A percentile compares a stretch with the other conserved stretches of the same genome.
phyloP scores from a whole-genome alignment of 2,113 vertebrate genomes.

The Andinoacara biseriatus region DNA sequence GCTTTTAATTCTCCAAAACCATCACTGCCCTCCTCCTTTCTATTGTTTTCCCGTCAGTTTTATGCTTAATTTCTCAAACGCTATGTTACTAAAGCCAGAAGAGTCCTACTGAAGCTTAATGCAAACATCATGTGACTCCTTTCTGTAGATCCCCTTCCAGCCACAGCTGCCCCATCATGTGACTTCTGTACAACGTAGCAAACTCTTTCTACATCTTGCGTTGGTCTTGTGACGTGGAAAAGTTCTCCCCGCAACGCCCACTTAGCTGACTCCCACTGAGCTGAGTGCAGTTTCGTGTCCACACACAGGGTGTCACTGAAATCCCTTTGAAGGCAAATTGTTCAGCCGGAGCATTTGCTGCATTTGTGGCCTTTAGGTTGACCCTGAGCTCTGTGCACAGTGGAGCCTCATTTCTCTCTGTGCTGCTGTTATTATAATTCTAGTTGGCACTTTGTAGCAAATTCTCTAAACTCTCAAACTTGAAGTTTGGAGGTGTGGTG shows the following conservation, averaged over 20 bases:
- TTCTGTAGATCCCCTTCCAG: neutral
- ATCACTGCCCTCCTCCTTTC: neutral
- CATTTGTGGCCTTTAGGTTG: neutral
- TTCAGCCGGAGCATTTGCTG: neutral
- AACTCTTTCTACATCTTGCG: neutral
- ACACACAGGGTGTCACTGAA: conserved; percentile 52
- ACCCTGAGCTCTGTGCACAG: neutral
- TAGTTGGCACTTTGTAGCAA: neutral
- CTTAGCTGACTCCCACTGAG: neutral
- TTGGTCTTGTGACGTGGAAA: neutral
- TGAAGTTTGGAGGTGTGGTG: neutral
- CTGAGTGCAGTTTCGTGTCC: conserved; percentile 18
- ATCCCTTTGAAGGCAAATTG: neutral
- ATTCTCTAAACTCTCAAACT: neutral
- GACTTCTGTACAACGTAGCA: neutral
- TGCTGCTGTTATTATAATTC: neutral
- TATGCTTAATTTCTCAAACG: neutral
- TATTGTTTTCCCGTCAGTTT: neutral
- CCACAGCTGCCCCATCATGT: neutral
- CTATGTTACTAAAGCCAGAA: too few species aligned
- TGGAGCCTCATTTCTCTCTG: neutral
- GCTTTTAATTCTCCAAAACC: neutral
- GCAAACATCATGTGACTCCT: neutral
- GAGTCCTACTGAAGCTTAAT: too few species aligned
- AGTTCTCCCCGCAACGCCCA: neutral